phyloP scores from a whole-genome alignment of 2,797 vertebrate species.

The Acipenser oxyrinchus region DNA sequence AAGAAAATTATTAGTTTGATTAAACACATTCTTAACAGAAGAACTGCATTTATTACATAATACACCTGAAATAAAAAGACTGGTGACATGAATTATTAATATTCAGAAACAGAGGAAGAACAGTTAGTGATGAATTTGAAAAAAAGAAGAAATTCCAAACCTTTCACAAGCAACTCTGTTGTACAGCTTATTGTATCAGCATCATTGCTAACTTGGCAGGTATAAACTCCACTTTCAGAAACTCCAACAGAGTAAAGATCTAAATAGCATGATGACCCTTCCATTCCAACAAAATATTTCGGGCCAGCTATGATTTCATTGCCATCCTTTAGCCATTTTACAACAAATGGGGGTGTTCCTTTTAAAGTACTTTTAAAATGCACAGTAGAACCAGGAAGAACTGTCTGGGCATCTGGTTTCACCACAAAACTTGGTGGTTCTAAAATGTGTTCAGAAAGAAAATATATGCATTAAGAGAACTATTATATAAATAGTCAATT shows the following conservation, averaged over 20 bases:
- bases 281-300: constrained; percentile 81
- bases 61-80: constrained; percentile 9
- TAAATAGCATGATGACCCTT: constrained; percentile 82
- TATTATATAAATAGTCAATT: too few species aligned
- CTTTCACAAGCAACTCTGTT: constrained; percentile 82
- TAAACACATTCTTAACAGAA: too few species aligned
- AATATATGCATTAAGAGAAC: constrained; percentile 32
- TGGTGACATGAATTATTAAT: constrained; percentile 15
- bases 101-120: constrained; percentile 15
- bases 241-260: constrained; percentile 83
- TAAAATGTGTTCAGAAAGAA: constrained; percentile 56
- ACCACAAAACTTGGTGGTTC: constrained; percentile 89
- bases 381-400: constrained; percentile 77
- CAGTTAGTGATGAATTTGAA: background rate
- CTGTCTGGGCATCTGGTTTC: constrained; percentile 74
- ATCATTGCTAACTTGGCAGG: constrained; percentile 91
- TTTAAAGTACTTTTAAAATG: constrained; percentile 84
- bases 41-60: too few species aligned
- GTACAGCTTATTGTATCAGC: constrained; percentile 88
- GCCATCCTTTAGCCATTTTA: constrained; percentile 95
- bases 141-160: constrained; percentile 60
- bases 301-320: constrained; percentile 82
- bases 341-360: constrained; percentile 87
- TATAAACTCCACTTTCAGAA: constrained; percentile 79
- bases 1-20: constrained; percentile 10